A percentile compares a stretch with the other conserved stretches of the same genome.
phyloP scores from a whole-genome alignment of 2,797 vertebrate genomes.

The Coranthus polyacanthus region DNA sequence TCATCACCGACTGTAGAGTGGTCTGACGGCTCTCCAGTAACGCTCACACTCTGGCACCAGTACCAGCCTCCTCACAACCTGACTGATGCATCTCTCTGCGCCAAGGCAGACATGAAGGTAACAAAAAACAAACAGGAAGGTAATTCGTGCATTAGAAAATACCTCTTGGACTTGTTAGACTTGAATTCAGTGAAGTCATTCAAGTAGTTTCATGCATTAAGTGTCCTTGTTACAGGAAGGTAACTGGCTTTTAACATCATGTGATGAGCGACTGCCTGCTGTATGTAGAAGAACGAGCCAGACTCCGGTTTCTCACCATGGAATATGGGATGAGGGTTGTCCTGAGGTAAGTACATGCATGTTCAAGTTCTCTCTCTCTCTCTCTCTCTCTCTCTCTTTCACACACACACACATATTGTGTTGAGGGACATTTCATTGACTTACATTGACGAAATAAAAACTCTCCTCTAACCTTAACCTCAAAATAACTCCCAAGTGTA shows the following conservation, averaged over 20 bases:
- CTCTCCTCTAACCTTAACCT: too few species aligned
- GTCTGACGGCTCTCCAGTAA: constrained; percentile 88
- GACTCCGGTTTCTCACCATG: constrained; percentile 41
- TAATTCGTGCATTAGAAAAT: background rate
- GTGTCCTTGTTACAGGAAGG: constrained; percentile 81
- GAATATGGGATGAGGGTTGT: constrained; percentile 85
- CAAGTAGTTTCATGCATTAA: background rate
- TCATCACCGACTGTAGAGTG: constrained; percentile 86
- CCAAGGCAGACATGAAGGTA: constrained; percentile 87
- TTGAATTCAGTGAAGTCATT: background rate
- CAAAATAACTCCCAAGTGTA: too few species aligned
- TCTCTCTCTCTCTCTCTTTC: too few species aligned
- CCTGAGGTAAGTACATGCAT: constrained; percentile 82
- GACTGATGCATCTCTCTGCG: constrained; percentile 83
- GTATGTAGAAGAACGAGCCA: constrained; percentile 87
- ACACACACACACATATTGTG: background rate
- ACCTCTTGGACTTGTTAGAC: background rate
- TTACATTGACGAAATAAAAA: too few species aligned
- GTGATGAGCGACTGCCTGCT: constrained; percentile 85
- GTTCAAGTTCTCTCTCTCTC: constrained; percentile 5
- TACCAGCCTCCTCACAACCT: constrained; percentile 86
- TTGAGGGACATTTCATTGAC: too few species aligned
- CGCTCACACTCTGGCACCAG: constrained; percentile 90
- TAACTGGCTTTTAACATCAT: constrained; percentile 88
- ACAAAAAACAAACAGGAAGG: constrained; percentile 37